Evolutionary conservation across 2,888 invertebrate genomes (phyloP), one percentile per base, ranked within the genome.

Genomic region (Prostheceraeus crozeri): DNA sequence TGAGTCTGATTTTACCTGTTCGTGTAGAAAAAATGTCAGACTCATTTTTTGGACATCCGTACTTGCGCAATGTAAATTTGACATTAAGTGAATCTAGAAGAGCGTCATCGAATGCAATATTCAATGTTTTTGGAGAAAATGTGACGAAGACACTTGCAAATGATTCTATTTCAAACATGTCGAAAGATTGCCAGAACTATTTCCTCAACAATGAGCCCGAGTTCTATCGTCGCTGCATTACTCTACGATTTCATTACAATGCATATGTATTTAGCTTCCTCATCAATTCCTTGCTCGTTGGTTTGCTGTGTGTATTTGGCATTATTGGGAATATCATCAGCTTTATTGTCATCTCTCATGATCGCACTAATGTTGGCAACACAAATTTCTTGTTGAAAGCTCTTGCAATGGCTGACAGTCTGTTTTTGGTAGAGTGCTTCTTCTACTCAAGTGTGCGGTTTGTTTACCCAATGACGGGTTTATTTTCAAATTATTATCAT

Each of bases 241-340:
- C 30, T n/a, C 31, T 58, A 19, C 19, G 27, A 10, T 58, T 16
- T 14, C 21, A 35, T 19, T 58, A 23, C 21, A 57, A 16, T n/a
- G 31, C 28, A n/a, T 56, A 57, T 25, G 10, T 58, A 10, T 58
- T 57, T 25, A 58, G 25, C 58, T 58, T 61, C 21, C 31, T 58
- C 10, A 31, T 63, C 8, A 63, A 65, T 28, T 45, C 62, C 10
- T 30, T 60, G 19, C 36, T 65, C 19, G 55, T 65, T 1, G 61
- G 59, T 10, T 11, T 59, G 21, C 35, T 65, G 36, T 65, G 65
- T n/a, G 77, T 81, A 63, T 78, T 85, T 61, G 85, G 85, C 62
- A 79, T 84, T 60, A 75, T 84, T 57, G 85, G 85, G 53, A 86
- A 85, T 68, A 69, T 73, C 14, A 71, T 81, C 28, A 80, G 81